These are phyloP conservation scores for Brachypodius melanocephalos DNA, from an alignment of 2,113 vertebrate species.

Conservation along the genomic window DNA sequence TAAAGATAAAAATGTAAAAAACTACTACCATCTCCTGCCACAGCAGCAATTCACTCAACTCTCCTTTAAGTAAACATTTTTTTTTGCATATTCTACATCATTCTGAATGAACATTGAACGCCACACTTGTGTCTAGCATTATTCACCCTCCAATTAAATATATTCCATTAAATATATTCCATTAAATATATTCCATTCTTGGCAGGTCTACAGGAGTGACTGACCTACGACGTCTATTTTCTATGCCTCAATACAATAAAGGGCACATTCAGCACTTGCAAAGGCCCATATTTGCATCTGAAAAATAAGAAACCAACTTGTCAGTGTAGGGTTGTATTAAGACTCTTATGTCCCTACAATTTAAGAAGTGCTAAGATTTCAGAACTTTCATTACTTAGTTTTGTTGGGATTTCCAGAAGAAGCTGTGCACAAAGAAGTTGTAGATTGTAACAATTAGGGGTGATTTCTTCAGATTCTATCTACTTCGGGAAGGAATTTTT, in stretches of 20 bases:
- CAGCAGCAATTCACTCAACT: background rate
- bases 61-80: background rate
- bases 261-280: background rate
- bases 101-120: background rate
- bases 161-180: too few relatives aligned
- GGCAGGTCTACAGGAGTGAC: constrained; percentile 9
- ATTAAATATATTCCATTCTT: background rate
- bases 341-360: background rate
- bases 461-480: background rate
- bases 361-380: background rate
- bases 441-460: background rate
- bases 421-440: background rate
- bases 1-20: background rate
- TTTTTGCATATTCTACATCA: background rate
- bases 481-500: background rate
- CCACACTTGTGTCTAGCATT: background rate
- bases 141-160: constrained; percentile 21
- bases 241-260: background rate
- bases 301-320: background rate
- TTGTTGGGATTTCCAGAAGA: background rate
- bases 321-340: background rate
- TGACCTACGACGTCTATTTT: background rate
- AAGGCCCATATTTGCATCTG: background rate
- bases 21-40: background rate
- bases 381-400: background rate